Evolutionary conservation across 2,797 vertebrate genomes (phyloP), one percentile per base, ranked within the genome.

Genomic region (Ptychadena robeensis): DNA sequence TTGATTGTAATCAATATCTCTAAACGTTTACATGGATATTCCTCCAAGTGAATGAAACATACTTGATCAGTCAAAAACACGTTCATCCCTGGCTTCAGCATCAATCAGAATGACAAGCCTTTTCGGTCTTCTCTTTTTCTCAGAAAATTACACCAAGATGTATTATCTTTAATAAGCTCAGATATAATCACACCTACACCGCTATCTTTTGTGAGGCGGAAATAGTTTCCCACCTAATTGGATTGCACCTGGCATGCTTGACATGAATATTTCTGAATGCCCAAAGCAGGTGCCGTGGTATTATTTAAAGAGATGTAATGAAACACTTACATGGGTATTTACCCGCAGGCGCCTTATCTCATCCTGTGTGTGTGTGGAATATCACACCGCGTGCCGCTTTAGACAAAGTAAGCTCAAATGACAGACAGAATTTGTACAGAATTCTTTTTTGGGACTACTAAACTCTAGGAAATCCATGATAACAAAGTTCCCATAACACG

Each of bases 31-130:
- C 34, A 27, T 59, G 34, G 3, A 75, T 69, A 53, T 77, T 48
- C 32, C 30, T 48, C 15, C 12, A 30, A 79, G 64, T 32, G 64
- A 73, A 80, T 64, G 48, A 74, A 79, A 74, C 70, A 84, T 74
- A 64, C 64, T 70, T 79, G 64, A 79, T 80, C 82, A 79, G 76
- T 63, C 53, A 70, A 75, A 84, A 70, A 65, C 73, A 61, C 67
- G 75, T 70, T 80, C 71, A 69, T 80, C 37, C 53, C 25, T 48
- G 31, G 71, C 57, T 59, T 48, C 69, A 59, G 18, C 71, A 85
- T 85, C 76, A 84, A 79, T 84, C 76, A 84, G 7, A 64, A 85
- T 75, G 82, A 80, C 77, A 85, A 48, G 66, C 68, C 82, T 75
- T 80, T 73, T 69, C 71, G 25, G 69, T 37, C 63, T 28, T 15